Evolutionary conservation across 2,888 invertebrate genomes (phyloP).

Genomic region (Dione juno): DNA sequence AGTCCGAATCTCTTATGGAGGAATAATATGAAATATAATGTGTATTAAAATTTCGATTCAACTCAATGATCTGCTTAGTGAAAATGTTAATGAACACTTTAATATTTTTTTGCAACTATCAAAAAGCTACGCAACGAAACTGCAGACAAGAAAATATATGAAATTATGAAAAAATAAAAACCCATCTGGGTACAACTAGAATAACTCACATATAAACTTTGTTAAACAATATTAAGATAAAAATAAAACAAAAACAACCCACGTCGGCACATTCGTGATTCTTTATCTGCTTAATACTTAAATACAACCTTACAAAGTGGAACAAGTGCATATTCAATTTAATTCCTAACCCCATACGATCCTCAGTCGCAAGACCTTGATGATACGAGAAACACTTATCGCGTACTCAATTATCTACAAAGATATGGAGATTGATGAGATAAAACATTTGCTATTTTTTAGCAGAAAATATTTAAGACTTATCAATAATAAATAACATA

Average conservation of each 20-base stretch:
- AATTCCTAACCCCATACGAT: slow-evolving; percentile 12
- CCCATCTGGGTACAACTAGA: too few relatives aligned
- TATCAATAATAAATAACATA: too few relatives aligned
- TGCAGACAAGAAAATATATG: too few relatives aligned
- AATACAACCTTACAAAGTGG: slow-evolving; percentile 21
- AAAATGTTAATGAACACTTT: too few relatives aligned
- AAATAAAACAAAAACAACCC: slow-evolving; percentile 3
- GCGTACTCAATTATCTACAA: slow-evolving; percentile 33
- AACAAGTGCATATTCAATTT: slow-evolving; percentile 28
- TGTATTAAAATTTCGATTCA: too few relatives aligned
- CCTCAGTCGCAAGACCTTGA: slow-evolving; percentile 36
- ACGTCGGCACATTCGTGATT: slow-evolving; percentile 18
- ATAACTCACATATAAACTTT: too few relatives aligned
- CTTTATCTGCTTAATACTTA: slow-evolving; percentile 11
- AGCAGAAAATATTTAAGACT: neutral
- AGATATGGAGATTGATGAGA: slow-evolving; percentile 13
- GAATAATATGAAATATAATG: too few relatives aligned
- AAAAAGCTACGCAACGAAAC: too few relatives aligned
- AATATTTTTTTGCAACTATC: too few relatives aligned
- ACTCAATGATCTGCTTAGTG: too few relatives aligned
- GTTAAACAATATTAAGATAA: neutral
- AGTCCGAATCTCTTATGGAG: too few relatives aligned
- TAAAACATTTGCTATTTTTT: slow-evolving; percentile 8
- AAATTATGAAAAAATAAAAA: too few relatives aligned
- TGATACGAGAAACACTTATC: slow-evolving; percentile 36